phyloP scores from a whole-genome alignment of 92 coral and sea anemone species.

The Porites evermanni region DNA sequence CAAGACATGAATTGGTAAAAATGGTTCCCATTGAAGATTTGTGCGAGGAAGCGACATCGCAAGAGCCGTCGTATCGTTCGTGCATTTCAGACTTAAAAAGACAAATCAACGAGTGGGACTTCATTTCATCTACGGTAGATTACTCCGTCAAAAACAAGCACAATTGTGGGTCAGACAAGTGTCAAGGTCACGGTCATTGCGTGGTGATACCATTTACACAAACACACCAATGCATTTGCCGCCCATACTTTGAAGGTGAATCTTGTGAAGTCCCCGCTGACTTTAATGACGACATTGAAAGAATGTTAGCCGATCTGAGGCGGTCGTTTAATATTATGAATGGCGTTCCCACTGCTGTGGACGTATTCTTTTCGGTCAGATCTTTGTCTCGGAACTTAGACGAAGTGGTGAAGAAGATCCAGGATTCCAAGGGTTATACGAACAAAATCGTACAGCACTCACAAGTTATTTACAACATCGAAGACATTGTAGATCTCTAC shows the following conservation, averaged over 20 bases:
- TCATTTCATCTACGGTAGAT: constrained; percentile 23
- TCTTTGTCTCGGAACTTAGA: constrained; percentile 23
- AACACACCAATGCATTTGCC: constrained; percentile 31
- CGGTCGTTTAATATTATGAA: constrained; percentile 17
- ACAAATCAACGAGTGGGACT: constrained; percentile 5
- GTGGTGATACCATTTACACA: constrained; percentile 8
- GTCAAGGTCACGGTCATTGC: constrained; percentile 24
- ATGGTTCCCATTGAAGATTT: not conserved
- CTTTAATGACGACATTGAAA: constrained; percentile 22
- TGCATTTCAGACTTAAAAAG: not conserved
- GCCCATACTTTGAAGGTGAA: constrained; percentile 6
- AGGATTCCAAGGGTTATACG: constrained; percentile 21
- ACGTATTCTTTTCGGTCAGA: constrained; percentile 34
- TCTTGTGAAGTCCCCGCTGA: constrained; percentile 28
- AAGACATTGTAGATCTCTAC: constrained; percentile 35
- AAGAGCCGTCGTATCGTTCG: not conserved
- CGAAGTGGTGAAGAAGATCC: constrained; percentile 31
- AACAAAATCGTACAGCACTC: constrained; percentile 29
- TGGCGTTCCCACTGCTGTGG: constrained; percentile 30
- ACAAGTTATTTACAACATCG: constrained; percentile 14
- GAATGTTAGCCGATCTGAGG: constrained; percentile 19
- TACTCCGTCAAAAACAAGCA: not conserved
- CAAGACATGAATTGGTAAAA: not conserved
- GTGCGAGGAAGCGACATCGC: no score
- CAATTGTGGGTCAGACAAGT: constrained; percentile 3